Base-by-base conservation (phyloP, 2,888 invertebrate species). In the Incurvaria masculella region DNA sequence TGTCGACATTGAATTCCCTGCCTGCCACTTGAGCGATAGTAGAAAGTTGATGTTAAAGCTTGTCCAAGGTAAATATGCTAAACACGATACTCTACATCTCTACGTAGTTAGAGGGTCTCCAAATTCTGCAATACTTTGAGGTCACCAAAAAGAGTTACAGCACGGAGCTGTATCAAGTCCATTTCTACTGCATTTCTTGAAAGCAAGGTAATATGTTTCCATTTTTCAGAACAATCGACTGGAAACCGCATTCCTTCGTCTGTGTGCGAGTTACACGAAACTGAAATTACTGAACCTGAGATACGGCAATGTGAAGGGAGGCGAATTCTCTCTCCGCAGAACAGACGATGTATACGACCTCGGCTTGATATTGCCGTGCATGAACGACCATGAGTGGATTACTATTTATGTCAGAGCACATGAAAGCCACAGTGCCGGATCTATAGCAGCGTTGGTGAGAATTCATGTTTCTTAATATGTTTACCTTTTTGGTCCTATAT, bases 201-300 rank as follows among this genome's bases (percentile, higher is more conserved):
- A 27, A 27, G 10, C 27, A 27, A 1, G 16, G 21, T 21, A 42
- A 41, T 4, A 46, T 16, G 8, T 38, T 2, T 51, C 14, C 14
- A 23, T 16, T 40, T 74, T 72, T 47, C 69, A 79, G 79, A 66
- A 71, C 39, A 58, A 62, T 23, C 57, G 61, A 21, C 54, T 78
- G 8, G 50, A 65, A 0, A 27, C 51, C 2, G 59, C 73, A 2
- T 78, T 71, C 48, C 55, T 79, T 2, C 63, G 64, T 16, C 57
- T 79, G 0, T 69, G 72, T 45, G 56, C 64, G 14, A 68, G 64
- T 49, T 65, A 66, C 42, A 61, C 65, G 1, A 65, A 73, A 27
- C 55, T 79, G 2, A 79, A 75, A 53, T 56, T 79, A 0, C 57
- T 79, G 0, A 74, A 76, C 39, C 53, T 69, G 14, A 72, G 72